Evolutionary conservation across 1,140 invertebrate genomes (phyloP).

Genomic region (Amphibalanus amphitrite): DNA sequence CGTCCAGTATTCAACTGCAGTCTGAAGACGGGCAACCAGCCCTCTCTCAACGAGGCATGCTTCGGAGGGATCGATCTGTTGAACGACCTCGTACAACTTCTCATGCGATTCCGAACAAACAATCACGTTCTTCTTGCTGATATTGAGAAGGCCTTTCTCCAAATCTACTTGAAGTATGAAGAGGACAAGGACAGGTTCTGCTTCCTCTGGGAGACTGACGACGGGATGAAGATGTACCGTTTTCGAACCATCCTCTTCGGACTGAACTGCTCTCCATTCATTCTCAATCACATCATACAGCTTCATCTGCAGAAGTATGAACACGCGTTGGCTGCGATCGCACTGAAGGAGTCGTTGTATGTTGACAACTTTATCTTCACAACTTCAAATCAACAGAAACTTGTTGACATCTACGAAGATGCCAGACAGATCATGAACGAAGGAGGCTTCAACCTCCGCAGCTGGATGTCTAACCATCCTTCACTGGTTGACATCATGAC

Average conservation of each 20-base stretch:
- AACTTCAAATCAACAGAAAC: not conserved
- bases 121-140: conserved; percentile 8
- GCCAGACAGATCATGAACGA: not conserved
- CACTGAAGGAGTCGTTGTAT: not conserved
- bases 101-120: conserved; percentile 8
- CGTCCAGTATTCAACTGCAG: conserved; percentile 13
- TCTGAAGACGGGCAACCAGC: conserved; percentile 6
- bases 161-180: conserved; percentile 8
- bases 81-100: not conserved
- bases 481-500: not conserved
- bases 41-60: conserved; percentile 10
- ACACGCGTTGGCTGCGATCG: no score
- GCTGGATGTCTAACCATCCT: not conserved
- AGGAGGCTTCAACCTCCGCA: not conserved
- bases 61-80: conserved; percentile 10
- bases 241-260: conserved; percentile 10
- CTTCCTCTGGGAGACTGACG: conserved; percentile 10
- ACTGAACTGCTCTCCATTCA: conserved; percentile 7
- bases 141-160: conserved; percentile 10
- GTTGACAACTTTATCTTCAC: not conserved
- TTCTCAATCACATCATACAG: not conserved
- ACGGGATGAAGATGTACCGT: not conserved
- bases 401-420: not conserved
- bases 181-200: conserved; percentile 7
- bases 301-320: no score